Conservation (phyloP, 2,888 invertebrate genomes). For the Mayetiola destructor region DNA sequence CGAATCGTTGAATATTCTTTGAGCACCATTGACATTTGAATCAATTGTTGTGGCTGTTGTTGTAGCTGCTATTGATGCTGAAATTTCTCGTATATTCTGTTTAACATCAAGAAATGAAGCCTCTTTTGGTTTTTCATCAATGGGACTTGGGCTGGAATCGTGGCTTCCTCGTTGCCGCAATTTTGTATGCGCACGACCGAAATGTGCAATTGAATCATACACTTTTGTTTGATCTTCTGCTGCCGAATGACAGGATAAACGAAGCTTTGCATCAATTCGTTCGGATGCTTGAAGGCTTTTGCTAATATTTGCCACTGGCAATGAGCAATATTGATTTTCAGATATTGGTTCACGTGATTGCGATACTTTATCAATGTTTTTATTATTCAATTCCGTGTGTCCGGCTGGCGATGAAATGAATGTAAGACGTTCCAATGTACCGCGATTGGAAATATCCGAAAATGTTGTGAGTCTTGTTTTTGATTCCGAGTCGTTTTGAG, state of each 20-base stretch:
- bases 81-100: conserved; percentile 18
- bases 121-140: conserved; percentile 26
- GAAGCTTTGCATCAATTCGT: conserved; percentile 53
- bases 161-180: conserved; percentile 27
- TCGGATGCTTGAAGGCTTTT: conserved; percentile 56
- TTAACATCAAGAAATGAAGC: conserved; percentile 29
- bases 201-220: conserved; percentile 31
- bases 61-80: not conserved
- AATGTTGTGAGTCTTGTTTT: conserved; percentile 27
- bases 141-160: conserved; percentile 16
- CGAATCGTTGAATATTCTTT: not conserved
- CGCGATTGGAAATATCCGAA: conserved; percentile 22
- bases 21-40: not conserved
- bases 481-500: conserved; percentile 30
- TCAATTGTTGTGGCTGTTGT: not conserved
- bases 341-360: conserved; percentile 27
- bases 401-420: conserved; percentile 20
- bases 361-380: conserved; percentile 3
- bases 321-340: conserved; percentile 55
- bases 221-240: conserved; percentile 19
- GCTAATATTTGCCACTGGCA: conserved; percentile 53
- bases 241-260: conserved; percentile 30
- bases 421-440: conserved; percentile 22
- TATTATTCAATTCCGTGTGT: conserved; percentile 15
- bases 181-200: conserved; percentile 31